Evolutionary conservation across 2,888 invertebrate genomes (phyloP), one percentile per base, ranked within the genome.

Genomic region (Eulithis prunata): DNA sequence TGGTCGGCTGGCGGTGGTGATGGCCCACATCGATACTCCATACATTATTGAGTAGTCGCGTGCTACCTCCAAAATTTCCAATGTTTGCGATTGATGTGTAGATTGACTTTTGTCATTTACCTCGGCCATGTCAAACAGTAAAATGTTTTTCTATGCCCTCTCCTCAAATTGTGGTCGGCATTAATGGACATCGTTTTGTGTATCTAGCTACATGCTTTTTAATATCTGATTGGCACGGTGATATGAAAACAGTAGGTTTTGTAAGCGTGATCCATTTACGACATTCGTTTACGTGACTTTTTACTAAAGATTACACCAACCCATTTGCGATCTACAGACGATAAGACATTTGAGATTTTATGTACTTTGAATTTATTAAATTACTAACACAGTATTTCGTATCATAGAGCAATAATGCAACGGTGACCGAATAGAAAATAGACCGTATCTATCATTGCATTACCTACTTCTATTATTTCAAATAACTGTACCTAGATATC

Each of bases 51-150:
- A 93, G 84, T 82, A 90, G 86, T 91, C 85, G 92, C 93, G 92
- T 93, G 92, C 79, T 85, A 80, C 90, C 90, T 88, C 86, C 92
- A 87, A 88, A 93, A 92, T 90, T 91, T 92, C 86, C 86, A 89
- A 90, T 91, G 92, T 92, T 93, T 92, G 92, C 92, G 91, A 91
- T 91, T 91, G 92, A 90, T 91, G 91, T 91, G 88, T 92, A 92
- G 92, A 93, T 93, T 91, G 92, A 92, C 91, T 92, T 92, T 92
- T 91, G 91, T 92, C 93, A 93, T 93, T 92, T 92, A 85, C 90
- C 81, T 87, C 86, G 88, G 81, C 87, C 89, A 90, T 88, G 91
- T 91, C 91, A 90, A 91, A 91, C 81, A 90, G 85, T 90, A 84
- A 88, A 92, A 91, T 90, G 89, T 90, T 91, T 90, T 91, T 89